These are phyloP conservation scores for Cyprinodon brontotheroides DNA, from an alignment of 2,113 vertebrate genomes.

Conservation along the genomic window DNA sequence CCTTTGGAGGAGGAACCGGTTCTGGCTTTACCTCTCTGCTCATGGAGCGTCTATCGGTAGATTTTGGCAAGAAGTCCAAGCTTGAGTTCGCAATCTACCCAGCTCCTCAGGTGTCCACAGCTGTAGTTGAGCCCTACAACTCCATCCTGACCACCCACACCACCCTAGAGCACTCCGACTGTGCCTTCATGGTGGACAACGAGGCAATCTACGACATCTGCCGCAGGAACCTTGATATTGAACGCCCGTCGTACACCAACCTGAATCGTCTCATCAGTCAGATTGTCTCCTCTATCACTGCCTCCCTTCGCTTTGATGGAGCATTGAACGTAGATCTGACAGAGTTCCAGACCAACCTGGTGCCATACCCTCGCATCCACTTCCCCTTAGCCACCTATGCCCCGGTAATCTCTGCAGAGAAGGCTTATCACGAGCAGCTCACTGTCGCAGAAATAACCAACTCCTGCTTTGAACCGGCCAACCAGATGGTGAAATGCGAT, in stretches of 20 bases:
- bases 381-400: constrained; percentile 87
- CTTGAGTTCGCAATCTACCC: constrained; percentile 74
- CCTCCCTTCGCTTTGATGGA: constrained; percentile 69
- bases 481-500: constrained; percentile 70
- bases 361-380: constrained; percentile 83
- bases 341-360: constrained; percentile 81
- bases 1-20: constrained; percentile 72
- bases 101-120: constrained; percentile 72
- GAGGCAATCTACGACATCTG: constrained; percentile 77
- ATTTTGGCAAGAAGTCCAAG: constrained; percentile 76
- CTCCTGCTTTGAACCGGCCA: constrained; percentile 62
- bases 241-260: constrained; percentile 69
- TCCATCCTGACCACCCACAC: constrained; percentile 77
- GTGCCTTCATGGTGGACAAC: constrained; percentile 77
- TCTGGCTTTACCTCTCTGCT: constrained; percentile 74
- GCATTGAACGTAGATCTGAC: constrained; percentile 75
- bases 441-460: constrained; percentile 69
- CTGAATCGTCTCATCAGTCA: constrained; percentile 68
- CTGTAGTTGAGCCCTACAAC: constrained; percentile 74
- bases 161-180: constrained; percentile 73
- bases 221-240: constrained; percentile 70
- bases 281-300: constrained; percentile 68
- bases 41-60: constrained; percentile 71
- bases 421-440: constrained; percentile 72
- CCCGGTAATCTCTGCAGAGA: constrained; percentile 82